Conservation (phyloP, 2,797 vertebrate species). For the Neomorphus geoffroyi region DNA sequence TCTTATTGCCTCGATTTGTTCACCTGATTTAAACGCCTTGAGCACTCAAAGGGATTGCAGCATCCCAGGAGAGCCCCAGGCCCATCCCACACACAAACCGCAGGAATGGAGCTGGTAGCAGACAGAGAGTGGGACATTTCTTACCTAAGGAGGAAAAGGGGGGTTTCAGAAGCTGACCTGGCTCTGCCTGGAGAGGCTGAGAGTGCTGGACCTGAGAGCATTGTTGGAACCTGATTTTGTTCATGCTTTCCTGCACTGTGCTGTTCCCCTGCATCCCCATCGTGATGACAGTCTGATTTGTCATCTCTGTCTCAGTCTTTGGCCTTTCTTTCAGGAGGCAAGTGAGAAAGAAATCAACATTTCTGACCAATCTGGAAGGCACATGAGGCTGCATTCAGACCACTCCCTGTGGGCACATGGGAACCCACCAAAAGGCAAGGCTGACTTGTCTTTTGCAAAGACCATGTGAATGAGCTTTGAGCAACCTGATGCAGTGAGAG, state of each 20-base stretch:
- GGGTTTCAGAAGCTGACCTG: background rate
- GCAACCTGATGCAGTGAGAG: no score
- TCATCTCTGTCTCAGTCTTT: background rate
- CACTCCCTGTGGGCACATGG: fast-evolving
- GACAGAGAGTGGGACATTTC: fast-evolving
- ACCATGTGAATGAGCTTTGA: no score
- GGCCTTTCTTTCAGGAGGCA: background rate
- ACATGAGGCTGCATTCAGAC: background rate
- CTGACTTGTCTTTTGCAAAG: no score
- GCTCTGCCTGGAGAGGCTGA: background rate
- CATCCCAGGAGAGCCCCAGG: background rate
- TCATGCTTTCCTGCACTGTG: background rate
- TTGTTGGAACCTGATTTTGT: background rate
- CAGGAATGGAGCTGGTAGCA: background rate
- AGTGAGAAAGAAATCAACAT: background rate
- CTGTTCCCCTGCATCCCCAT: background rate
- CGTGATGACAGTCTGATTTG: fast-evolving
- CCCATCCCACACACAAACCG: fast-evolving
- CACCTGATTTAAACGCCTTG: background rate
- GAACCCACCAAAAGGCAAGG: background rate
- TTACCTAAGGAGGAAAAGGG: background rate
- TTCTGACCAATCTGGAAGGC: background rate
- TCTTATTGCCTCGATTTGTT: background rate
- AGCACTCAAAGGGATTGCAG: background rate
- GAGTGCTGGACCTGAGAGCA: background rate